These are phyloP conservation scores for Poeciliopsis occidentalis DNA, from an alignment of 2,113 vertebrate species.

Conservation along the genomic window DNA sequence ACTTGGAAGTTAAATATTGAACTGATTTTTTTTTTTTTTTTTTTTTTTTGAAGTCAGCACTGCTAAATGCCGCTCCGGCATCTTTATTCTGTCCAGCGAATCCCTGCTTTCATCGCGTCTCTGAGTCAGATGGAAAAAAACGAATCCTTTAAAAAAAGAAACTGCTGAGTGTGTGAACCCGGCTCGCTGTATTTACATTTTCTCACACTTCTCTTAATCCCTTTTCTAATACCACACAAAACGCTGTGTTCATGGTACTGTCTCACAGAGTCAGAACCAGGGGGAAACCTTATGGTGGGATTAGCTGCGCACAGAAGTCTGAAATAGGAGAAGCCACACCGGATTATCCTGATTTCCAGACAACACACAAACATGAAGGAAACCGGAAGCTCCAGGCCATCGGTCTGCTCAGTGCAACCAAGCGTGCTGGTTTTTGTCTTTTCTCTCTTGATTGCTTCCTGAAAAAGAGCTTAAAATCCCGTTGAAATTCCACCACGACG, in stretches of 20 bases:
- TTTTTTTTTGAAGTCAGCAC: neutral
- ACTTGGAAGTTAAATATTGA: constrained; percentile 1
- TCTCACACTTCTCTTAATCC: neutral
- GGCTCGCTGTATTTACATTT: neutral
- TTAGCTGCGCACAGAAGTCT: constrained; percentile 49
- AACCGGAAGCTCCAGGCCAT: neutral
- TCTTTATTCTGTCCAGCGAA: neutral
- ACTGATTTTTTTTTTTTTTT: neutral
- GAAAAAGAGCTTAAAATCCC: constrained; percentile 21
- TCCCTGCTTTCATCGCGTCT: neutral
- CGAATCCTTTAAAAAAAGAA: neutral
- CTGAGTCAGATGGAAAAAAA: neutral
- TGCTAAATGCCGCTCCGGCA: neutral
- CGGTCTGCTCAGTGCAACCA: constrained; percentile 9
- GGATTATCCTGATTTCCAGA: constrained; percentile 48
- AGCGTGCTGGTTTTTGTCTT: constrained; percentile 7
- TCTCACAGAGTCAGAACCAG: constrained; percentile 4
- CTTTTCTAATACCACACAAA: constrained; percentile 4
- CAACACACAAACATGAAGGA: constrained; percentile 21
- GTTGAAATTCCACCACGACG: constrained; percentile 44
- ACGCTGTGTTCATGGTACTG: constrained; percentile 1
- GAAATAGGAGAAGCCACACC: constrained; percentile 16
- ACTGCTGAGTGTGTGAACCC: neutral
- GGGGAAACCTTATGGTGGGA: constrained; percentile 36
- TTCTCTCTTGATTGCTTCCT: too few species aligned